Evolutionary conservation across 2,888 invertebrate species (phyloP).

Genomic region (Galeopsomyia nigrocyanea): DNA sequence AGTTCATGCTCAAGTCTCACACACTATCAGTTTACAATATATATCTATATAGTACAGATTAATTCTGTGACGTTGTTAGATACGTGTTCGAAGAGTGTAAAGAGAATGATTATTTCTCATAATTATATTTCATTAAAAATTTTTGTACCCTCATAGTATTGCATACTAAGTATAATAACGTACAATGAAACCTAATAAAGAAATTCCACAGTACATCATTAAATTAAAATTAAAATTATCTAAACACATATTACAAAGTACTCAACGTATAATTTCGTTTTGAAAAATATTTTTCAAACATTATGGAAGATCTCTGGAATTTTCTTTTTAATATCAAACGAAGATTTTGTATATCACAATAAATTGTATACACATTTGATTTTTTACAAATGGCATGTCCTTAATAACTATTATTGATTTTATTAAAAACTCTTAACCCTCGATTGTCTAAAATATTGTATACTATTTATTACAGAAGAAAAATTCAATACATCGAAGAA

Average conservation of each 20-base stretch:
- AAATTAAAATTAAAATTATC: conserved; percentile 30
- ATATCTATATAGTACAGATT: conserved; percentile 54
- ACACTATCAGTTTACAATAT: conserved; percentile 57
- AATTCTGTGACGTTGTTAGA: conserved; percentile 48
- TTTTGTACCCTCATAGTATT: conserved; percentile 43
- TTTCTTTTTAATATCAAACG: conserved; percentile 17
- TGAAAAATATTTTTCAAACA: background rate
- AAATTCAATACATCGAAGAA: background rate
- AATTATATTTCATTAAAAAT: conserved; percentile 21
- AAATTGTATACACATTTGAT: conserved; percentile 18
- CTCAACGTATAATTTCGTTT: background rate
- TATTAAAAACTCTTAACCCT: background rate
- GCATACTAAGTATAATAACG: conserved; percentile 33
- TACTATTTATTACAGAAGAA: conserved; percentile 18
- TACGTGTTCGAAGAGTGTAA: conserved; percentile 5
- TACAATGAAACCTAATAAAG: background rate
- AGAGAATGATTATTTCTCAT: conserved; percentile 13
- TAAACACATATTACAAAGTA: background rate
- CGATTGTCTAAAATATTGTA: background rate
- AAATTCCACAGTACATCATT: background rate
- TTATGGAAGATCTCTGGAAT: conserved; percentile 35
- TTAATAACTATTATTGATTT: conserved; percentile 6
- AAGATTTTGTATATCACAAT: conserved; percentile 36
- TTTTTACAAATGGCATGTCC: too few relatives aligned
- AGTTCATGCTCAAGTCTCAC: conserved; percentile 48